phyloP scores from a whole-genome alignment of 2,113 vertebrate species.

The Pithys albifrons region DNA sequence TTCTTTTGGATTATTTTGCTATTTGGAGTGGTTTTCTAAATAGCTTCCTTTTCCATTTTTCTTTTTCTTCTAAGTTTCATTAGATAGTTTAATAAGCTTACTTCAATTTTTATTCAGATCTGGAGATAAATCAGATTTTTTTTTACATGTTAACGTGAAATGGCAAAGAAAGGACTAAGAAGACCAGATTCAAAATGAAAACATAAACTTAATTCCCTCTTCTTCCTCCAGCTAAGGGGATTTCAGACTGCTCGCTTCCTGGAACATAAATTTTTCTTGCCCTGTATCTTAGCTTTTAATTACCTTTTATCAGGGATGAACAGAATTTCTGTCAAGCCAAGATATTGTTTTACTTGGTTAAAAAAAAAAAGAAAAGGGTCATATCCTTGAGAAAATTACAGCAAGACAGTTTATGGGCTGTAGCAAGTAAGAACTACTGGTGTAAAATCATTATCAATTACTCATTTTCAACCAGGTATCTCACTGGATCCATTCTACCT shows the following conservation, averaged over 20 bases:
- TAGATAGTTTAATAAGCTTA: neutral
- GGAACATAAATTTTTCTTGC: neutral
- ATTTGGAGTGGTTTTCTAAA: neutral
- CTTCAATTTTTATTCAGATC: neutral
- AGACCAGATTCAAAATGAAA: slow-evolving; percentile 25
- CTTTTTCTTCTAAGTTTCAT: neutral
- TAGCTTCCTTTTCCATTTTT: neutral
- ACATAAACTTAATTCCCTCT: neutral
- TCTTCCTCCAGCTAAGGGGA: neutral
- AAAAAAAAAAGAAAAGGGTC: neutral
- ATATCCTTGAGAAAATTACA: slow-evolving; percentile 13
- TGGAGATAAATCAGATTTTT: neutral
- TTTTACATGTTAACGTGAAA: neutral
- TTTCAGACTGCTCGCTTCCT: neutral
- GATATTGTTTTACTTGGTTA: neutral
- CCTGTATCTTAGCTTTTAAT: slow-evolving; percentile 28
- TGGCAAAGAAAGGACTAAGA: neutral
- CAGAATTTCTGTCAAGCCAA: slow-evolving; percentile 48
- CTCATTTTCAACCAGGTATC: slow-evolving; percentile 50
- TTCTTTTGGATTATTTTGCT: neutral
- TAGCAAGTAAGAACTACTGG: slow-evolving; percentile 14
- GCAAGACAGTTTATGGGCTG: slow-evolving; percentile 13
- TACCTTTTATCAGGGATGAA: slow-evolving; percentile 40
- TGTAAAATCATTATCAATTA: slow-evolving; percentile 50
- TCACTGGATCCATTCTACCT: slow-evolving; percentile 29